Conservation (phyloP, 2,113 vertebrate species). For the Chaetodon trifascialis region DNA sequence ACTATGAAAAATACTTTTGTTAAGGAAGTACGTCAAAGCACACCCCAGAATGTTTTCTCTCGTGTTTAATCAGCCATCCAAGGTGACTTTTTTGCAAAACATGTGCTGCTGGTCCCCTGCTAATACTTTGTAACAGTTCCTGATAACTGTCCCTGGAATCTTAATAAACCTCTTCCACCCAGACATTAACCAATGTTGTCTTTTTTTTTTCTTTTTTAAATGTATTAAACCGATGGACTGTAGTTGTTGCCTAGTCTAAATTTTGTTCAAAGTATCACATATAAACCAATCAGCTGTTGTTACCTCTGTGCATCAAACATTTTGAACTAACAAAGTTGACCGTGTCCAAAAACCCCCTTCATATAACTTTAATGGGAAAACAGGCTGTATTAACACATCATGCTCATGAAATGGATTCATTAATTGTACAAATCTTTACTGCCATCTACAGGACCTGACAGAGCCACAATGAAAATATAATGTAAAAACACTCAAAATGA, state of each 20-base stretch:
- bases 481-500: conserved; percentile 18
- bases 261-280: conserved; percentile 12
- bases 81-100: conserved; percentile 73
- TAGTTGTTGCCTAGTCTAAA: neutral
- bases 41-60: conserved; percentile 69
- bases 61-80: conserved; percentile 72
- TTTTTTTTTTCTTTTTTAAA: neutral
- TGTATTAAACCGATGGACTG: neutral
- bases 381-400: neutral
- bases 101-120: conserved; percentile 78
- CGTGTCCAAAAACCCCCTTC: neutral
- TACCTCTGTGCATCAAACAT: neutral
- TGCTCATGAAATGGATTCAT: neutral
- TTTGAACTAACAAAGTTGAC: neutral
- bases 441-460: conserved; percentile 53
- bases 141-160: conserved; percentile 73
- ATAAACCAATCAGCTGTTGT: neutral
- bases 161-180: conserved; percentile 78
- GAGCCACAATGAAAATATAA: conserved; percentile 2
- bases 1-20: conserved; percentile 73
- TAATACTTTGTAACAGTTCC: conserved; percentile 73
- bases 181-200: neutral
- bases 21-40: conserved; percentile 69
- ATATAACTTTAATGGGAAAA: neutral
- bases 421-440: conserved; percentile 33